Conservation (phyloP, 1,140 invertebrate species). For the Maconellicoccus hirsutus region DNA sequence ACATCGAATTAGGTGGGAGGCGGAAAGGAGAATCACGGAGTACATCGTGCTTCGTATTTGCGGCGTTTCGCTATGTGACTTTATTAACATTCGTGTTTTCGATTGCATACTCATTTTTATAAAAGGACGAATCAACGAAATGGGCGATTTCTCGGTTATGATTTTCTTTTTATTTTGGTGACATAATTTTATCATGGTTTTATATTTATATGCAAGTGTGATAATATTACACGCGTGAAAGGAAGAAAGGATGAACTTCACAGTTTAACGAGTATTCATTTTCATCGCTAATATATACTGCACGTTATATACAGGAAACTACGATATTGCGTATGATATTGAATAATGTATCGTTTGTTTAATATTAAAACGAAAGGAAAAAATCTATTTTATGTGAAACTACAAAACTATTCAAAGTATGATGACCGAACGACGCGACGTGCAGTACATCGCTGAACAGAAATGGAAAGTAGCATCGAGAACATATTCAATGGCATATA, state of each 20-base stretch:
- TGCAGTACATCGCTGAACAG: too few species aligned
- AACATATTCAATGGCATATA: too few species aligned
- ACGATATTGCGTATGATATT: background rate
- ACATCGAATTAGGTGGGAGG: too few species aligned
- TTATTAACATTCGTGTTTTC: too few species aligned
- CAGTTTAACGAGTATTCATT: background rate
- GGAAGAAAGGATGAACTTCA: background rate
- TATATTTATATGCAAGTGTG: background rate
- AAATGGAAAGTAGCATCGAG: too few species aligned
- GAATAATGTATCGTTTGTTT: slow-evolving; percentile 9
- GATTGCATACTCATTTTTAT: too few species aligned
- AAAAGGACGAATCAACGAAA: too few species aligned
- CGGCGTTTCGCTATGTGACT: too few species aligned
- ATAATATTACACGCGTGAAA: background rate
- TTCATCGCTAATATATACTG: background rate
- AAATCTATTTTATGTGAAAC: background rate
- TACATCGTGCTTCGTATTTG: too few species aligned
- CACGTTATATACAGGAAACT: background rate
- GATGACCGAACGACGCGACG: background rate
- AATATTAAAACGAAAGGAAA: background rate
- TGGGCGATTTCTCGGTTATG: too few species aligned
- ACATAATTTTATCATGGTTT: background rate
- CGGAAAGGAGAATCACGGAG: too few species aligned
- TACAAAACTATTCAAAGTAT: background rate
- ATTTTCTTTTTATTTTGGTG: too few species aligned